Base-by-base conservation (phyloP, 2,888 invertebrate genomes). In the Sussaba pulchella region DNA sequence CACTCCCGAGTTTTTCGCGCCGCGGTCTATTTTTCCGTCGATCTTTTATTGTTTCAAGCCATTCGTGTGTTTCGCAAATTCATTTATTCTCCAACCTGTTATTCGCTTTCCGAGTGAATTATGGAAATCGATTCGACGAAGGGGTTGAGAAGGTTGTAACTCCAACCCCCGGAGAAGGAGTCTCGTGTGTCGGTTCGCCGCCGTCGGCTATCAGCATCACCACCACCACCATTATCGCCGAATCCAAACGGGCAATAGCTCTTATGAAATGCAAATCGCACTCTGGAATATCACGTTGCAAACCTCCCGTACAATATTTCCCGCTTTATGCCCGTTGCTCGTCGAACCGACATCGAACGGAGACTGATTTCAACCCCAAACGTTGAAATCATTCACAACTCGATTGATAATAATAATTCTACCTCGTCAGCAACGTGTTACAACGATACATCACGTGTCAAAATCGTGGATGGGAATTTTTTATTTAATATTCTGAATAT, bases 221-320 rank as follows among this genome's bases (percentile, higher is more conserved):
- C 31, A 2, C 6, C 31, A 2, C 31, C 31, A 31, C 31, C 31
- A n/a, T n/a, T n/a, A n/a, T n/a, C n/a, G n/a, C 31, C 31, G 4
- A 6, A 31, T 5, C 31, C 31, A 6, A 31, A 9, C 36, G 10
- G 17, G 14, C n/a, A 17, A 41, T 14, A 10, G 45, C 50, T 61
- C 61, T 69, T 69, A 75, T 69, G 75, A 59, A 61, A 75, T 69
- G 67, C 61, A 41, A 52, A 75, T 69, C 59, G 41, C 36, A 26
- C 31, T 21, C 24, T 75, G 43, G 64, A 64, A 54, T 73, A 73
- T 64, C 64, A 17, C 41, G 64, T 69, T 69, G 41, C 69, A 21
- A 12, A 24, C 17, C 31, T 57, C 14, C 14, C 5, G 54, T 31
- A 1, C 21, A 36, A 57, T 69, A 14, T 8, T 41, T 24, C 54